Percentiles rank a stretch among this genome's conserved stretches.
These are phyloP conservation scores for Xanthia togata DNA, from an alignment of 2,888 invertebrate genomes.

Conservation along the genomic window DNA sequence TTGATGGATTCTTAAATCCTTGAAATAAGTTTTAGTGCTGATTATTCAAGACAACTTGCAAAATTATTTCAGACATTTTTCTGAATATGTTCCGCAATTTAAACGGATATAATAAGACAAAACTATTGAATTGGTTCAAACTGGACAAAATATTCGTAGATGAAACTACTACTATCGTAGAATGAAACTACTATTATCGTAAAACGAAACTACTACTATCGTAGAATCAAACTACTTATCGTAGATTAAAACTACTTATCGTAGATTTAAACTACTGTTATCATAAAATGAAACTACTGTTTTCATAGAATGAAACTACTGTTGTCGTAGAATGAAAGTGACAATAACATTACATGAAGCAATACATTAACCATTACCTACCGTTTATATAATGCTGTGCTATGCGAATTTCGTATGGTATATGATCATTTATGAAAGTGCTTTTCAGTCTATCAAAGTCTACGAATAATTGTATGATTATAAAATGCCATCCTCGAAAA, in stretches of 20 bases:
- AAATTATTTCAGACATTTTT: conserved; percentile 22
- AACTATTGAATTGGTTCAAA: not conserved
- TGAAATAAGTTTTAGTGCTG: not conserved
- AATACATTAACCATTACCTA: not conserved
- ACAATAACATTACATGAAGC: conserved; percentile 5
- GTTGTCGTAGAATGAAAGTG: not conserved
- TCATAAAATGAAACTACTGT: not conserved
- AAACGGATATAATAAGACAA: not conserved
- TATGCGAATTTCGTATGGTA: not conserved
- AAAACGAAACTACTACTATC: not conserved
- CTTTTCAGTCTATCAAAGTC: not conserved
- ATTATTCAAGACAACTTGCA: conserved; percentile 13
- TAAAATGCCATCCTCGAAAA: not conserved
- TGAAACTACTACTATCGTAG: no score
- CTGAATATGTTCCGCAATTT: not conserved
- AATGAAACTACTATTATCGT: not conserved
- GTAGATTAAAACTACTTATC: not conserved
- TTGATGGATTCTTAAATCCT: not conserved
- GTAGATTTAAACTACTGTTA: not conserved
- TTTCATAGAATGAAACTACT: not conserved
- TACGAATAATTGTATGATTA: not conserved
- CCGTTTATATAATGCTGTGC: not conserved
- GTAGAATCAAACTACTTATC: not conserved
- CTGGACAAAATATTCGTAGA: not conserved
- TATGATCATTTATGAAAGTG: not conserved